phyloP scores from a whole-genome alignment of 2,113 vertebrate species.

The Psilopogon haemacephalus region DNA sequence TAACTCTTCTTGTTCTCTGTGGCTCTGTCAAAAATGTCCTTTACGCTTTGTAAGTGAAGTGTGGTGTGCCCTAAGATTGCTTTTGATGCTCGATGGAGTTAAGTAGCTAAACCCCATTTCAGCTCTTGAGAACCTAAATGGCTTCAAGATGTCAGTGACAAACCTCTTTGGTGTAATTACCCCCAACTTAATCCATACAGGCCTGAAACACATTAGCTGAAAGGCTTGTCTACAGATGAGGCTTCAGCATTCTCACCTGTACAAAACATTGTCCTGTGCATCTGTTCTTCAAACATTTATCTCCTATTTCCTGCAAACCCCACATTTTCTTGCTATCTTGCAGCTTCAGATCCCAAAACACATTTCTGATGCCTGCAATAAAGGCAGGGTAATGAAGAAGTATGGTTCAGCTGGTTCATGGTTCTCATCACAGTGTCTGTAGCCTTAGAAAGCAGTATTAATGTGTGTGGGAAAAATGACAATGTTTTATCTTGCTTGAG shows the following conservation, averaged over 20 bases:
- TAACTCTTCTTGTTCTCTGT: too few species aligned
- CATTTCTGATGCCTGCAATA: not conserved
- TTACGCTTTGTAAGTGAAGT: too few species aligned
- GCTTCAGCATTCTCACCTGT: not conserved
- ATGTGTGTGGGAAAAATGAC: not conserved
- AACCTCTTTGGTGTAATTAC: too few species aligned
- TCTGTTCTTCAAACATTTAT: not conserved
- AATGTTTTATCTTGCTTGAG: conserved; percentile 36
- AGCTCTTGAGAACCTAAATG: too few species aligned
- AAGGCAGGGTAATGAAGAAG: conserved; percentile 4
- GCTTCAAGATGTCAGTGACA: too few species aligned
- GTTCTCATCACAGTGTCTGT: not conserved
- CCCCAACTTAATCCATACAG: too few species aligned
- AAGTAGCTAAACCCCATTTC: too few species aligned
- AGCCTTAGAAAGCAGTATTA: conserved; percentile 11
- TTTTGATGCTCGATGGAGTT: too few species aligned
- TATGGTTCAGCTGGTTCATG: not conserved
- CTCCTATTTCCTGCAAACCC: not conserved
- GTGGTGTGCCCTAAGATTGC: too few species aligned
- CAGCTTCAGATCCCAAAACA: not conserved
- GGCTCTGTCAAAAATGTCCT: too few species aligned
- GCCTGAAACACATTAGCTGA: too few species aligned
- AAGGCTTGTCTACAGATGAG: not conserved
- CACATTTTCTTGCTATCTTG: not conserved
- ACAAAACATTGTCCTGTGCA: not conserved